Percentiles rank a stretch among this genome's conserved stretches.
Evolutionary conservation across 2,113 vertebrate species (phyloP).

Genomic region (Ophiodon elongatus): DNA sequence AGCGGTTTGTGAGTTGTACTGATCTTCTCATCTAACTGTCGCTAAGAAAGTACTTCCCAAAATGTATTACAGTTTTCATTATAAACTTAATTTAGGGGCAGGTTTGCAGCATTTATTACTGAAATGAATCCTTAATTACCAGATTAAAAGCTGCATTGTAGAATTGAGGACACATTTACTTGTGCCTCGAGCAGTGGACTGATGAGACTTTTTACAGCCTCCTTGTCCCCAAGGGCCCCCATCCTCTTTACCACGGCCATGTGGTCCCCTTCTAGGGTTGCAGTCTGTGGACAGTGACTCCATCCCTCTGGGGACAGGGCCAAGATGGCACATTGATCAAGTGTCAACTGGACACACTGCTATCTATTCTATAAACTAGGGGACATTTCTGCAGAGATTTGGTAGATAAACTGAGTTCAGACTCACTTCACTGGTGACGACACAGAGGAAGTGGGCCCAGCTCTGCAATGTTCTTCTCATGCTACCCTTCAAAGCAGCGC

Average conservation of each 20-base stretch:
- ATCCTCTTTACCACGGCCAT: conserved; percentile 47
- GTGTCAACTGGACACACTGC: conserved; percentile 56
- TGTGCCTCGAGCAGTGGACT: background rate
- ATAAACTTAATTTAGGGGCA: background rate
- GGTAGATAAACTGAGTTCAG: background rate
- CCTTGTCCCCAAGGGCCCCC: conserved; percentile 15
- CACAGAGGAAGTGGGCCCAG: conserved; percentile 50
- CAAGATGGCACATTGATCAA: conserved; percentile 59
- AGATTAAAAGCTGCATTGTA: background rate
- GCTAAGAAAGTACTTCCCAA: background rate
- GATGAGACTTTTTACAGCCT: conserved; percentile 7
- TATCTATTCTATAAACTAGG: conserved; percentile 30
- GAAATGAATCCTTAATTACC: background rate
- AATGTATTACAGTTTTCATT: background rate
- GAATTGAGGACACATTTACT: background rate
- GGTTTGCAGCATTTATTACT: background rate
- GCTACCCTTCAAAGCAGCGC: conserved; percentile 61
- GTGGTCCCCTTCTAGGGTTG: conserved; percentile 66
- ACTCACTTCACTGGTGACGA: conserved; percentile 9
- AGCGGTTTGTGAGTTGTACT: background rate
- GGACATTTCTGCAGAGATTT: conserved; percentile 13
- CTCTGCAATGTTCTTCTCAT: conserved; percentile 53
- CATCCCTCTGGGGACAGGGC: conserved; percentile 34
- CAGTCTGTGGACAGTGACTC: conserved; percentile 47
- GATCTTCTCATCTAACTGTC: background rate